These are phyloP conservation scores for Phortica variegata DNA, from an alignment of 1,140 invertebrate species.

Conservation along the genomic window DNA sequence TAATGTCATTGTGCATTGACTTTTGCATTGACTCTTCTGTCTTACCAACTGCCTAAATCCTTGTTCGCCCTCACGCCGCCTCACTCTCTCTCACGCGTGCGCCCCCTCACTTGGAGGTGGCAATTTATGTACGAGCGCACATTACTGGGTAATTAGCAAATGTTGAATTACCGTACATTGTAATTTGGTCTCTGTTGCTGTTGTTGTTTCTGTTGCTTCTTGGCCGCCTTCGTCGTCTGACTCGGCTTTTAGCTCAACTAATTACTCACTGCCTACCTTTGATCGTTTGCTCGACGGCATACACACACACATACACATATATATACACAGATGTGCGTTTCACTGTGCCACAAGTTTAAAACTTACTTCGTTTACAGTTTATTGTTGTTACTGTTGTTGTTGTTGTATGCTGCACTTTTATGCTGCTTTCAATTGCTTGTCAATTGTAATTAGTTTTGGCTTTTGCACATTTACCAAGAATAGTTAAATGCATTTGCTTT, in stretches of 20 bases:
- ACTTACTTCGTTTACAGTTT: neutral
- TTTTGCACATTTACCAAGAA: slow-evolving; percentile 2
- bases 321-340: no score
- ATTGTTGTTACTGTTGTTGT: neutral
- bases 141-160: slow-evolving; percentile 44
- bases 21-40: slow-evolving; percentile 9
- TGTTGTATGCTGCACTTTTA: neutral
- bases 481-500: neutral
- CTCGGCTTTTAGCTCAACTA: slow-evolving; percentile 40
- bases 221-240: neutral
- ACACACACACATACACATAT: no score
- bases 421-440: neutral
- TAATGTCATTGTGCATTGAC: no score
- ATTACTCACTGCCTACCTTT: slow-evolving; percentile 23
- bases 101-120: slow-evolving; percentile 24
- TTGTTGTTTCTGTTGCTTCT: slow-evolving; percentile 22
- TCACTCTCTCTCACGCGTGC: no score
- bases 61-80: no score
- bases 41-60: slow-evolving; percentile 5
- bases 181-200: slow-evolving; percentile 27
- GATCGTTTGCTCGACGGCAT: no score
- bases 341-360: no score
- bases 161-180: slow-evolving; percentile 44
- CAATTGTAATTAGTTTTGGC: slow-evolving; percentile 2
- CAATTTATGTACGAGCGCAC: slow-evolving; percentile 31